Conservation (phyloP, 2,113 vertebrate species). For the Colaptes auratus region DNA sequence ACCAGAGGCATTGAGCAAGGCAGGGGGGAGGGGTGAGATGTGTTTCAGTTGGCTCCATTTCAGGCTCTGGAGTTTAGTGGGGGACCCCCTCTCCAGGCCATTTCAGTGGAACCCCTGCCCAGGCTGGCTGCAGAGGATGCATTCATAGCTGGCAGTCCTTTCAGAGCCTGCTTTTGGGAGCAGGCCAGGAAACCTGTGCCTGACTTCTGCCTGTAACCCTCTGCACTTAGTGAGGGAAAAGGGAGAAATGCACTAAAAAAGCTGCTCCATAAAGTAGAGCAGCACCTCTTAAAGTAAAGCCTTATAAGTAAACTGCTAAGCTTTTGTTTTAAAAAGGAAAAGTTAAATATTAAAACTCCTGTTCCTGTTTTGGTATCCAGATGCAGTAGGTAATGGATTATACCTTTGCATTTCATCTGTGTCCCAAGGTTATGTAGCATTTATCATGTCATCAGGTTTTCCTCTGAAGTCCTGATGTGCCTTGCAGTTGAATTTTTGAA, state of each 20-base stretch:
- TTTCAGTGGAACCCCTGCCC: neutral
- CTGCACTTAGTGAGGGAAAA: slow-evolving; percentile 5
- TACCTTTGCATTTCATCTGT: neutral
- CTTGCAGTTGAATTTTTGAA: neutral
- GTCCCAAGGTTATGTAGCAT: neutral
- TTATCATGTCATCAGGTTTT: neutral
- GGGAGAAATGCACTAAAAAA: neutral
- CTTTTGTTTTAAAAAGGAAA: neutral
- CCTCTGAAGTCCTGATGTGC: neutral
- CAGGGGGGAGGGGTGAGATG: neutral
- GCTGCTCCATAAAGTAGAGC: neutral
- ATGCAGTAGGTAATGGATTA: neutral
- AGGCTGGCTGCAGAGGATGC: neutral
- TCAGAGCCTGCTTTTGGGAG: neutral
- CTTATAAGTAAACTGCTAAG: neutral
- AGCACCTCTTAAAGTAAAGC: slow-evolving; percentile 29
- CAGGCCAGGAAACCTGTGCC: neutral
- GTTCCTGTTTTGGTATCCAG: neutral
- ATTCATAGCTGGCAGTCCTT: neutral
- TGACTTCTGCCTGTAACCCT: neutral
- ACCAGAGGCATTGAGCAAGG: neutral
- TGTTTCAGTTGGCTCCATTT: neutral
- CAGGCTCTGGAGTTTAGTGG: neutral
- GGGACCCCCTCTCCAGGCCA: neutral
- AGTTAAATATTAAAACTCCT: neutral